phyloP scores from a whole-genome alignment of 2,113 vertebrate species.

The Acrocephalus arundinaceus region DNA sequence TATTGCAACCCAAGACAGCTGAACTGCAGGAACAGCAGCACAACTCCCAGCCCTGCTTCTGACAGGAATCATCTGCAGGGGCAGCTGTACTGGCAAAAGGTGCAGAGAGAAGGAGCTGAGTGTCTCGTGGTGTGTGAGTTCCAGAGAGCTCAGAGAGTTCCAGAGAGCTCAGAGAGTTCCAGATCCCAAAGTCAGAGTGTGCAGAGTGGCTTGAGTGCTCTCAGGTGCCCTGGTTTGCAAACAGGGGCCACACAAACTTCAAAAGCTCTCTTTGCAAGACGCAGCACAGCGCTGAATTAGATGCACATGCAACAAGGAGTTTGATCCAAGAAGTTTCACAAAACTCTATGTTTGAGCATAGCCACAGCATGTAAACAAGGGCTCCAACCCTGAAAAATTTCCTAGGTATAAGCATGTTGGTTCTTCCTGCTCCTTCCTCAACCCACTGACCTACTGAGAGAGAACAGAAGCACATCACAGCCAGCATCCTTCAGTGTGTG shows the following conservation, averaged over 20 bases:
- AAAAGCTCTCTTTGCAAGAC: neutral
- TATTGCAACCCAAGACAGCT: neutral
- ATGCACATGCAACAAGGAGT: neutral
- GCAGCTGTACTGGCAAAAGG: neutral
- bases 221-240: neutral
- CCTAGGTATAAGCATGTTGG: neutral
- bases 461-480: neutral
- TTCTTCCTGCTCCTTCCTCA: neutral
- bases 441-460: neutral
- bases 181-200: neutral
- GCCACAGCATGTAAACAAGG: neutral
- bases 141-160: neutral
- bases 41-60: neutral
- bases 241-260: neutral
- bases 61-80: neutral
- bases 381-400: neutral
- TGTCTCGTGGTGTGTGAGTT: neutral
- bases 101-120: neutral
- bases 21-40: neutral
- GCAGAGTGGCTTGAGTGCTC: neutral
- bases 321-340: neutral
- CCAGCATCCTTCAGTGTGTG: neutral
- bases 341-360: neutral
- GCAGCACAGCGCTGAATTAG: neutral
- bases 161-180: neutral